Evolutionary conservation across 2,113 vertebrate genomes (phyloP), one percentile per base, ranked within the genome.

Genomic region (Leptosomus discolor): DNA sequence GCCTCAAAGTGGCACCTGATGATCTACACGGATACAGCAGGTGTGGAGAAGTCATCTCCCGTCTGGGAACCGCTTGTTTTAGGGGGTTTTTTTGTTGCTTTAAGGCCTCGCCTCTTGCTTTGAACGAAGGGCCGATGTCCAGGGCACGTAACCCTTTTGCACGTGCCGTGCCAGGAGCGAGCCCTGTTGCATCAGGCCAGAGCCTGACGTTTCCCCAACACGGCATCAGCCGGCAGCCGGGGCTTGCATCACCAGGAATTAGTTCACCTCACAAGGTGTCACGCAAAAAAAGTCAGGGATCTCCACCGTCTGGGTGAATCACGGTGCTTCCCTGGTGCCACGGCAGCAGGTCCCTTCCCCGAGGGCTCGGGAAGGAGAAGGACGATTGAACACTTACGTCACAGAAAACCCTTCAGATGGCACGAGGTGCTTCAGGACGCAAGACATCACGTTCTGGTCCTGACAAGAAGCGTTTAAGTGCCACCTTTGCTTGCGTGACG

Each of bases 131-230:
- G 30, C 64, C 3, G 36, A 5, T 60, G 79, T 36, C 51, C 79
- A 21, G 43, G 37, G 43, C 37, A 15, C 4, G 1, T 57, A 20
- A 23, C 88, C 54, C 57, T 69, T n/a, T 2, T 5, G 15, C 85
- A 65, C 12, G 19, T 69, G 37, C 70, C 69, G 1, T 9, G 13
- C 29, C 74, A 64, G 51, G 8, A 58, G 15, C 30, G 8, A 85
- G 43, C 77, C 51, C 21, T 11, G 20, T 6, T 77, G 36, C 88
- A 41, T 67, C 85, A 73, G 15, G 19, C 37, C 60, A 12, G 41
- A 16, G 27, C 13, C 60, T 77, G 32, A 32, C 0, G 4, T 60
- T 67, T 46, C 65, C 78, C 7, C 8, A 8, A 4, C 51, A 0
- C 73, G 75, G 73, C 61, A 46, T 90, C 88, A 81, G 9, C 53